Percentiles rank a stretch among this genome's conserved stretches.
phyloP scores from a whole-genome alignment of 2,797 vertebrate genomes.

The Hypotaenidia okinawae region DNA sequence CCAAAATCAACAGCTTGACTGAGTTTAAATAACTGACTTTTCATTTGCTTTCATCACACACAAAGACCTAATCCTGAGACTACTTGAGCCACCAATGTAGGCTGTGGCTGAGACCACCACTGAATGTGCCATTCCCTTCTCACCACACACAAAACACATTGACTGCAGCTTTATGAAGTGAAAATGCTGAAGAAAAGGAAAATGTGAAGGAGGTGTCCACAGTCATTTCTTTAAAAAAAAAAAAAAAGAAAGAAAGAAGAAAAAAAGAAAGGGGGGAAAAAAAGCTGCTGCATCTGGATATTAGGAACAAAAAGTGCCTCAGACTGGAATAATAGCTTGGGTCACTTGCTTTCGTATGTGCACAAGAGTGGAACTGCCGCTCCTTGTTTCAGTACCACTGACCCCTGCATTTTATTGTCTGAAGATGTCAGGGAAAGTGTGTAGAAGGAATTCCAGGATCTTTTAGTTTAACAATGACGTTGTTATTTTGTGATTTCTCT shows the following conservation, averaged over 20 bases:
- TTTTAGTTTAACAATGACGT: constrained; percentile 72
- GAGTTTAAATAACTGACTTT: constrained; percentile 99
- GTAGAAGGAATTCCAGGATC: constrained; percentile 79
- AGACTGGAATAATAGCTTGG: constrained; percentile 86
- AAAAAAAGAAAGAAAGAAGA: constrained; percentile 68
- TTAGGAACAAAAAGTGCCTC: constrained; percentile 88
- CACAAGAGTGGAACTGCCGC: constrained; percentile 85
- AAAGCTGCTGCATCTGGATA: constrained; percentile 89
- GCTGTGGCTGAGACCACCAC: constrained; percentile 92
- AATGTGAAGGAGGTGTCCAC: constrained; percentile 90
- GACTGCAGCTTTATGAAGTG: constrained; percentile 98
- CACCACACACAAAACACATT: constrained; percentile 92
- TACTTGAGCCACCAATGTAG: constrained; percentile 96
- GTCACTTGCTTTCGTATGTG: constrained; percentile 85
- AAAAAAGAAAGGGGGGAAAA: constrained; percentile 36
- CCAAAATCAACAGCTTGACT: constrained; percentile 94
- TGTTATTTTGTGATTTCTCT: constrained; percentile 73
- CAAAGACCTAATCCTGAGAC: constrained; percentile 95
- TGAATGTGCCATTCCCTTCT: constrained; percentile 89
- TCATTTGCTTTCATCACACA: constrained; percentile 93
- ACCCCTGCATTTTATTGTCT: constrained; percentile 91
- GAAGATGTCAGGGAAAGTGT: constrained; percentile 88
- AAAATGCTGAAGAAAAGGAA: constrained; percentile 89
- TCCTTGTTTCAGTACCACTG: constrained; percentile 90
- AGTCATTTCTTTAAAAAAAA: constrained; percentile 82